Percentiles rank a stretch among this genome's conserved stretches.
phyloP scores from a whole-genome alignment of 2,888 invertebrate genomes.

The Chrysolina americana region DNA sequence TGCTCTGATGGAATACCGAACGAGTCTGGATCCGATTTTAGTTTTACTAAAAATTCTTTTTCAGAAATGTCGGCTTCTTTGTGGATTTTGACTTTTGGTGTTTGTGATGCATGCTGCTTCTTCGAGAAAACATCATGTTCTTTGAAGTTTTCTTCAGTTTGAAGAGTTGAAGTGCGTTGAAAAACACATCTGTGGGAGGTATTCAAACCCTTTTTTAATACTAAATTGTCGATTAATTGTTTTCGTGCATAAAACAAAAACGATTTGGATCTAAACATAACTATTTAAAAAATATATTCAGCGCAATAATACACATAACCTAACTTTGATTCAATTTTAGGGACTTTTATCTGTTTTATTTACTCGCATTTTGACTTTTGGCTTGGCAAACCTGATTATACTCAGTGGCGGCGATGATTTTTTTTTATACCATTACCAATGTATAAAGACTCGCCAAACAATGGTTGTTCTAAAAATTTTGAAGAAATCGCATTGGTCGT shows the following conservation, averaged over 20 bases:
- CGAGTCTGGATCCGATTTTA: conserved; percentile 72
- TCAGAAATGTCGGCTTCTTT: conserved; percentile 46
- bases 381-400: too few species aligned
- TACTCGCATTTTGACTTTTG: too few species aligned
- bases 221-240: conserved; percentile 1
- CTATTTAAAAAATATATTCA: not conserved
- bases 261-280: conserved; percentile 17
- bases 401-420: too few species aligned
- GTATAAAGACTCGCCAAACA: too few species aligned
- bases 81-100: not conserved
- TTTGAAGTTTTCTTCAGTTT: not conserved
- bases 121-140: not conserved
- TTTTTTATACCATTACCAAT: too few species aligned
- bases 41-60: conserved; percentile 61
- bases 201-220: not conserved
- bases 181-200: not conserved
- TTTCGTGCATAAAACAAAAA: not conserved
- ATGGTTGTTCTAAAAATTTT: too few species aligned
- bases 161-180: not conserved
- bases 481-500: too few species aligned
- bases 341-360: too few species aligned
- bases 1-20: conserved; percentile 71
- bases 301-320: conserved; percentile 15
- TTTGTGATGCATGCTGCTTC: not conserved
- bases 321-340: not conserved